Evolutionary conservation across 1,140 invertebrate species (phyloP).

Genomic region (Aphaenogaster floridana): DNA sequence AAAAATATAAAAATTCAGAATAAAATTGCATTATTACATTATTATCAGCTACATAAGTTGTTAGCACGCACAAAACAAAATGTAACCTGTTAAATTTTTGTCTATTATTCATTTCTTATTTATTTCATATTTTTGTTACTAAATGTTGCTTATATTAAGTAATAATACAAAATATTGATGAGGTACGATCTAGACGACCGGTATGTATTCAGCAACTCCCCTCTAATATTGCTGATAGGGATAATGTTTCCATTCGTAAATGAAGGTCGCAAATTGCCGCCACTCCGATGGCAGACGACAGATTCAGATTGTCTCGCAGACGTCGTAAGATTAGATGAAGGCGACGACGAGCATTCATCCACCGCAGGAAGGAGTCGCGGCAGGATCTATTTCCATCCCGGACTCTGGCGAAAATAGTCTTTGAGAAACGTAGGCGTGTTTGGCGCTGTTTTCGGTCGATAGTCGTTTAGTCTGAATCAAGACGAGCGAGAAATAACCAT

Average conservation of each 20-base stretch:
- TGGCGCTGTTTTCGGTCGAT: slow-evolving; percentile 59
- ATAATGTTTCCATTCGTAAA: background rate
- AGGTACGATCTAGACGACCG: too few species aligned
- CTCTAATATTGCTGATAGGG: background rate
- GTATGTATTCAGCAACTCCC: too few species aligned
- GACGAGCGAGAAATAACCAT: slow-evolving; percentile 14
- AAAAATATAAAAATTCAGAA: too few species aligned
- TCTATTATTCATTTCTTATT: too few species aligned
- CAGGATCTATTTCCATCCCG: slow-evolving; percentile 55
- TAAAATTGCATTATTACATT: too few species aligned
- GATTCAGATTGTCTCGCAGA: background rate
- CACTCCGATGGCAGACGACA: background rate
- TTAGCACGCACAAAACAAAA: too few species aligned
- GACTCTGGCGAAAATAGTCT: slow-evolving; percentile 57
- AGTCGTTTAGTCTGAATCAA: slow-evolving; percentile 35
- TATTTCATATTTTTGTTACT: too few species aligned
- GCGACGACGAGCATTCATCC: background rate
- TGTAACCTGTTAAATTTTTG: too few species aligned
- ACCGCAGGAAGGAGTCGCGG: background rate
- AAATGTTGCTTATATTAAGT: too few species aligned
- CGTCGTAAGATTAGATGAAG: slow-evolving; percentile 35
- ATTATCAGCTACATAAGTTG: too few species aligned
- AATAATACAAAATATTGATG: too few species aligned
- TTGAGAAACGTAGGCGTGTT: slow-evolving; percentile 62
- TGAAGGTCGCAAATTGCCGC: background rate